These are phyloP conservation scores for Orbicella faveolata DNA, from an alignment of 64 coral and sea anemone species.

Conservation along the genomic window DNA sequence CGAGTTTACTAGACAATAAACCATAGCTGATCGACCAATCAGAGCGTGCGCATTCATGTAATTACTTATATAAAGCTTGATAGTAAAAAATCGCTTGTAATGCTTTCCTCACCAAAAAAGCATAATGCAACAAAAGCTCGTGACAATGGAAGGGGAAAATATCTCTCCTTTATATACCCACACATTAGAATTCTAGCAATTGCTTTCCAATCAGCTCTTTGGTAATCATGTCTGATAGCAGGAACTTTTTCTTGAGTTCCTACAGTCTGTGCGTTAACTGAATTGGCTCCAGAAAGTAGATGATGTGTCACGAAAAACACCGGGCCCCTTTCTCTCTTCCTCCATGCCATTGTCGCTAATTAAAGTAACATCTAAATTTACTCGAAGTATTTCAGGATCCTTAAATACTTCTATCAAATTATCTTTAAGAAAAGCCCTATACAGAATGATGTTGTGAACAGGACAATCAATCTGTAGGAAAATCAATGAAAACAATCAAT, in stretches of 20 bases:
- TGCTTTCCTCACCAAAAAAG: background rate
- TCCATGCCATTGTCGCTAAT: background rate
- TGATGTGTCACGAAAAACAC: slow-evolving; percentile 28
- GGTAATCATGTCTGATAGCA: slow-evolving; percentile 73
- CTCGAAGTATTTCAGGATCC: slow-evolving; percentile 12
- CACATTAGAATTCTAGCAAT: slow-evolving; percentile 63
- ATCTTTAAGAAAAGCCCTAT: background rate
- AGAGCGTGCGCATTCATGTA: too few relatives aligned
- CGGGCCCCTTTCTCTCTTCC: background rate
- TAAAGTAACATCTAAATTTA: slow-evolving; percentile 19
- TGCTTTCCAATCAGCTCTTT: slow-evolving; percentile 59
- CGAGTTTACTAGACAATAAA: too few relatives aligned
- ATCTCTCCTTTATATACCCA: slow-evolving; percentile 47
- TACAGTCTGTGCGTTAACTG: slow-evolving; percentile 48
- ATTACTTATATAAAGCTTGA: too few relatives aligned
- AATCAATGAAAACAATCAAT: too few relatives aligned
- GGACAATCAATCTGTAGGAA: background rate
- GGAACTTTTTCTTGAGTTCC: slow-evolving; percentile 70
- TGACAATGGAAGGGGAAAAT: slow-evolving; percentile 62
- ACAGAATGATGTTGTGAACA: background rate
- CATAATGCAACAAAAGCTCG: slow-evolving; percentile 53
- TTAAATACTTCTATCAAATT: background rate
- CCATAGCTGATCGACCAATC: too few relatives aligned
- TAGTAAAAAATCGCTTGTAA: too few relatives aligned
- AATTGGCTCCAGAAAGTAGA: slow-evolving; percentile 70